phyloP scores from a whole-genome alignment of 2,888 invertebrate genomes.

The Melikaiella ostensackeni region DNA sequence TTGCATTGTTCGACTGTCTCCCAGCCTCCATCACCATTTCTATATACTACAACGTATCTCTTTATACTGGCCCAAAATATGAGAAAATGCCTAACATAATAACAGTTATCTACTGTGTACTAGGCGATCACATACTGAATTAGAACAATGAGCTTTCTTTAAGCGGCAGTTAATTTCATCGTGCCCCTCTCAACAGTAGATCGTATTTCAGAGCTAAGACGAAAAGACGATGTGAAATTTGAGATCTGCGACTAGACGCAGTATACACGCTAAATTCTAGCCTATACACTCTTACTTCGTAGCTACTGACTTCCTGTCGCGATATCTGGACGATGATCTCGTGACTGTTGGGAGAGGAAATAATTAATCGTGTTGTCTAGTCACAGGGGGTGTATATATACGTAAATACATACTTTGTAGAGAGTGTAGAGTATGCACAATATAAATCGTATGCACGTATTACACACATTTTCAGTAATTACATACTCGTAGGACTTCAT shows the following conservation, averaged over 20 bases:
- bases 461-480: background rate
- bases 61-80: background rate
- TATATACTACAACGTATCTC: background rate
- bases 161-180: background rate
- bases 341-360: constrained; percentile 49
- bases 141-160: background rate
- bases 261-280: constrained; percentile 49
- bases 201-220: constrained; percentile 3
- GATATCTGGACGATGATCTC: constrained; percentile 55
- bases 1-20: constrained; percentile 59
- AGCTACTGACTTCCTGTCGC: constrained; percentile 55
- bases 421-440: background rate
- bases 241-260: constrained; percentile 54
- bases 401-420: constrained; percentile 1
- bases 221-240: constrained; percentile 45
- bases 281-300: constrained; percentile 41
- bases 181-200: background rate
- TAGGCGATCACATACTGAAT: background rate
- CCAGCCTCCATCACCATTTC: background rate
- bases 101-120: background rate
- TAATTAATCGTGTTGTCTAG: constrained; percentile 56
- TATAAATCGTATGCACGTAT: background rate
- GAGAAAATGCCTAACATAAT: background rate
- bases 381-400: constrained; percentile 45
- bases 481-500: background rate